Percentiles rank a stretch among this genome's conserved stretches.
These are phyloP conservation scores for Fulica atra DNA, from an alignment of 2,113 vertebrate species.

Conservation along the genomic window DNA sequence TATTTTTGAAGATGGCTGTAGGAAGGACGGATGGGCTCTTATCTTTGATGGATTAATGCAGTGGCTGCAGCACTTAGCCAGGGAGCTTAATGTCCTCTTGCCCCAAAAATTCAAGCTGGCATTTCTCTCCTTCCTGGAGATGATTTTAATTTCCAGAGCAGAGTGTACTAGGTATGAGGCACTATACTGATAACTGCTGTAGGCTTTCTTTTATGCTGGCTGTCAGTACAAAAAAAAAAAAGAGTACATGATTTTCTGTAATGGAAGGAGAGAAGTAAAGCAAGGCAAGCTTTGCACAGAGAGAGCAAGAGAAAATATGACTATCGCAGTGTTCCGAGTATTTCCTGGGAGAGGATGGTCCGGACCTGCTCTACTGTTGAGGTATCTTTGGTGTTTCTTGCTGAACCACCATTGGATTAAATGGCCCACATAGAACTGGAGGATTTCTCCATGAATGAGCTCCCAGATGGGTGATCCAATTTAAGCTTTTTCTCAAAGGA, in stretches of 20 bases:
- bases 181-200: background rate
- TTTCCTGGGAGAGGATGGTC: background rate
- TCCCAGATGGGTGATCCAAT: background rate
- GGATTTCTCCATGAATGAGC: background rate
- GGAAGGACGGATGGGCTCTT: background rate
- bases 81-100: background rate
- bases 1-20: background rate
- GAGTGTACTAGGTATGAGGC: background rate
- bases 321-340: background rate
- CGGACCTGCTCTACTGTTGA: background rate
- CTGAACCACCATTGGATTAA: background rate
- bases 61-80: background rate
- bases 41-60: background rate
- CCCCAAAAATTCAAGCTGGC: background rate
- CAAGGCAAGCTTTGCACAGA: background rate
- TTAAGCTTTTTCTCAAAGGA: background rate
- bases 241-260: background rate
- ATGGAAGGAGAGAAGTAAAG: background rate
- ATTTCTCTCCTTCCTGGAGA: background rate
- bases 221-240: background rate
- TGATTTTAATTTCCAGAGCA: no score
- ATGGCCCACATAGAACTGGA: background rate
- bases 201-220: background rate
- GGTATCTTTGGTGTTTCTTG: background rate
- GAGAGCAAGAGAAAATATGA: background rate